Conservation (phyloP, 2,113 vertebrate genomes). For the Poecile atricapillus region DNA sequence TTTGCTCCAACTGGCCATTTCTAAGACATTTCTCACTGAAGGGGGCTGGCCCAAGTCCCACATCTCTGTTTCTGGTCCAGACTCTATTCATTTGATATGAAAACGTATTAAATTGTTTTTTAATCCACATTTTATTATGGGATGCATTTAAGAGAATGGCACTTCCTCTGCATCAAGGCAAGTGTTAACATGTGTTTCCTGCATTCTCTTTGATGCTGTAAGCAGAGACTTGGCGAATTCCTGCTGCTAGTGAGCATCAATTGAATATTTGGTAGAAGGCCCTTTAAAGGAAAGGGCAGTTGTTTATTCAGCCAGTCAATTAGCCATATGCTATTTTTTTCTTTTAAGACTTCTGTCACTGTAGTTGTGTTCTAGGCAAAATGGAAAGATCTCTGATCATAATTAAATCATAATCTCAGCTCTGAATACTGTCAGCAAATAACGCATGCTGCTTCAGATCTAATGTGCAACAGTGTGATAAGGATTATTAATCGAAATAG, state of each 20-base stretch:
- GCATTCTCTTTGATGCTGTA: neutral
- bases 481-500: neutral
- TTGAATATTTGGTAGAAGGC: neutral
- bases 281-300: neutral
- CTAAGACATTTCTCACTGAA: neutral
- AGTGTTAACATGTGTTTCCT: neutral
- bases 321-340: neutral
- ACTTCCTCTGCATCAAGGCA: neutral
- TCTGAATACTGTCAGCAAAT: neutral
- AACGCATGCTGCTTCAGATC: neutral
- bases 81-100: neutral
- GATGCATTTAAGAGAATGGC: neutral
- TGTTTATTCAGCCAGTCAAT: neutral
- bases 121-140: neutral
- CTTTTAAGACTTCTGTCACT: neutral
- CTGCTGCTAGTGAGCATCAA: neutral
- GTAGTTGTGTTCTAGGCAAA: neutral
- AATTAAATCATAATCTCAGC: neutral
- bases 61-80: neutral
- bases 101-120: neutral
- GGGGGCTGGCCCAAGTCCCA: neutral
- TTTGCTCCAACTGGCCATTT: neutral
- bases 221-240: neutral
- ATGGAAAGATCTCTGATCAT: neutral
- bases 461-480: neutral